phyloP scores from a whole-genome alignment of 2,113 vertebrate genomes.

The Struthio camelus region DNA sequence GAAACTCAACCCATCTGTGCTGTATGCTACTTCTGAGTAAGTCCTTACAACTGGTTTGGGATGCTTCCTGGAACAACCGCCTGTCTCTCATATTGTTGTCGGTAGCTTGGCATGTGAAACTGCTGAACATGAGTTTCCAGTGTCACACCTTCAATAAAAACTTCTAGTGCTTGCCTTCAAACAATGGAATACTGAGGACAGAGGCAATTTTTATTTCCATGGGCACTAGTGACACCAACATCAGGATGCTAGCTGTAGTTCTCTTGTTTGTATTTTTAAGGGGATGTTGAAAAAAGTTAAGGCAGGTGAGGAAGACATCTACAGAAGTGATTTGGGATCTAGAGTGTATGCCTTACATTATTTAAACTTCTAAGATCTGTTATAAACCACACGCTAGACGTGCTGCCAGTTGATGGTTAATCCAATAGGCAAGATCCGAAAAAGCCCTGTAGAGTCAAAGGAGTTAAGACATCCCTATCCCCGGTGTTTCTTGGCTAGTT shows the following conservation, averaged over 20 bases:
- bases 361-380: background rate
- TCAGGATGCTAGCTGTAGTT: background rate
- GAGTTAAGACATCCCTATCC: background rate
- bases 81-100: background rate
- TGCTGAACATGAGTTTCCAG: background rate
- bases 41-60: background rate
- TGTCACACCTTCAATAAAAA: too few relatives aligned
- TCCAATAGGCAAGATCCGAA: background rate
- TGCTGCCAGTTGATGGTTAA: background rate
- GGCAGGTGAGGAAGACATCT: background rate
- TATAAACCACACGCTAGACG: accelerated
- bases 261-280: background rate
- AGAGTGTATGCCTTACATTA: background rate
- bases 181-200: background rate
- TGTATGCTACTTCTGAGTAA: background rate
- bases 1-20: background rate
- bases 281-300: background rate
- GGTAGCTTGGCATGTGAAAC: background rate
- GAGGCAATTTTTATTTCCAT: background rate
- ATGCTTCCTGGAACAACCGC: background rate
- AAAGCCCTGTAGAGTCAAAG: background rate
- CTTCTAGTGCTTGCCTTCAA: background rate
- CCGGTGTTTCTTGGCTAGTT: background rate
- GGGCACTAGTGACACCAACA: background rate
- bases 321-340: background rate